Conservation (phyloP, 2,888 invertebrate genomes). For the Morinoia aosen region DNA sequence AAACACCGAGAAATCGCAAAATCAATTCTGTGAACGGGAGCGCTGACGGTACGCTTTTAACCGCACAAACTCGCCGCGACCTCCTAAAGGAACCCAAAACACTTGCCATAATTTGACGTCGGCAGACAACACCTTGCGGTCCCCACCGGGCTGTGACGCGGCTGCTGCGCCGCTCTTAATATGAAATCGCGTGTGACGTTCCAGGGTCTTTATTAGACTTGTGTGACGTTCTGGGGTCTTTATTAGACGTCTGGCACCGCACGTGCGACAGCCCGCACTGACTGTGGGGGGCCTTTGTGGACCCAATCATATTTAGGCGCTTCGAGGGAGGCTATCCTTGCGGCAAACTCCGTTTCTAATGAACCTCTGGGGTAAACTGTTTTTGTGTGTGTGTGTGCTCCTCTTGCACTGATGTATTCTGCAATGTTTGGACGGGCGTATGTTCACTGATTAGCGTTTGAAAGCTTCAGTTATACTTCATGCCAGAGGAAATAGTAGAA, state of each 20-base stretch:
- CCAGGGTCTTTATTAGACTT: conserved; percentile 36
- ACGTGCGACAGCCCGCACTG: conserved; percentile 27
- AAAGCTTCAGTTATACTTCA: not conserved
- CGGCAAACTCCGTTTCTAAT: not conserved
- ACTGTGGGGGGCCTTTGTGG: conserved; percentile 12
- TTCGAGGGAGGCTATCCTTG: not conserved
- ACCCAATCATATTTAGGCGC: conserved; percentile 39
- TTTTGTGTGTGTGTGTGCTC: not conserved
- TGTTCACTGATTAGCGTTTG: not conserved
- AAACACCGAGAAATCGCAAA: not conserved
- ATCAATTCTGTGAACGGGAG: not conserved
- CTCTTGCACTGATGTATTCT: too few relatives aligned
- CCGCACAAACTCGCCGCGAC: not conserved
- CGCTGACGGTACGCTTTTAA: not conserved
- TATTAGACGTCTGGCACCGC: conserved; percentile 22
- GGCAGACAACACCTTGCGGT: conserved; percentile 13
- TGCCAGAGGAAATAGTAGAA: not conserved
- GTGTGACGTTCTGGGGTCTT: conserved; percentile 24
- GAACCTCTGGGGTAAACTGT: not conserved
- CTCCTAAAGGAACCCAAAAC: not conserved
- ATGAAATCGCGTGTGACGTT: conserved; percentile 23
- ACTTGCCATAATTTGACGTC: not conserved
- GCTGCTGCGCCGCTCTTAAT: conserved; percentile 12
- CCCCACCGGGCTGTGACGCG: not conserved
- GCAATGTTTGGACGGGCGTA: too few relatives aligned